A percentile compares a stretch with the other conserved stretches of the same genome.
These are phyloP conservation scores for Thunnus thynnus DNA, from an alignment of 2,113 vertebrate species.

Conservation along the genomic window DNA sequence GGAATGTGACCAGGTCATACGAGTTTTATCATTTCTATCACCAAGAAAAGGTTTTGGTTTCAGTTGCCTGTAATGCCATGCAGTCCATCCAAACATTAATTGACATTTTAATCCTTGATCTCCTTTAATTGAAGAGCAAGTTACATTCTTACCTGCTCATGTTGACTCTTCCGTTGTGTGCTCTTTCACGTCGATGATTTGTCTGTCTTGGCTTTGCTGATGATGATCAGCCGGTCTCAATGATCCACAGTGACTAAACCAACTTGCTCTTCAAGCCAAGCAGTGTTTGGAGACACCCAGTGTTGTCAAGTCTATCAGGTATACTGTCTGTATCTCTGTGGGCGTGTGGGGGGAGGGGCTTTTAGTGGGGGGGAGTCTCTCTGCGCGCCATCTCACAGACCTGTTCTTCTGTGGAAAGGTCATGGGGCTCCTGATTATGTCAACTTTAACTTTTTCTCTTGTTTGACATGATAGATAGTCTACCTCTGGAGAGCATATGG, in stretches of 20 bases:
- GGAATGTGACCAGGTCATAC: too few species aligned
- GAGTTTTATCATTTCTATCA: not conserved
- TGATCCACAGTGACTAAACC: not conserved
- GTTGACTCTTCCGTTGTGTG: not conserved
- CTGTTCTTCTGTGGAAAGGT: not conserved
- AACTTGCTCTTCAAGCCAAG: slow-evolving; percentile 23
- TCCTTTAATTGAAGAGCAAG: not conserved
- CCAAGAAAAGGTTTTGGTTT: too few species aligned
- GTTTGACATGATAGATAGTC: too few species aligned
- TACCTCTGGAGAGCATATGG: not conserved
- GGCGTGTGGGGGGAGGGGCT: not conserved
- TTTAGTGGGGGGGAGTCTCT: not conserved
- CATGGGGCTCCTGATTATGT: not conserved
- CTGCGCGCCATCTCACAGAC: not conserved
- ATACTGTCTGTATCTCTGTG: not conserved
- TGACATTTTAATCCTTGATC: not conserved
- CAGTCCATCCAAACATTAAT: not conserved
- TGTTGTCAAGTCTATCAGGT: slow-evolving; percentile 22
- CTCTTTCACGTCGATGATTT: not conserved
- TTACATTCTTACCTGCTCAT: slow-evolving; percentile 66
- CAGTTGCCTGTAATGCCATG: not conserved
- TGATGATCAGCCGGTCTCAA: not conserved
- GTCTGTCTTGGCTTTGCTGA: not conserved
- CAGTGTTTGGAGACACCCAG: slow-evolving; percentile 35
- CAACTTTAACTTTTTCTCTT: not conserved